Conservation (phyloP, 2,113 vertebrate genomes). For the Dromas ardeola region DNA sequence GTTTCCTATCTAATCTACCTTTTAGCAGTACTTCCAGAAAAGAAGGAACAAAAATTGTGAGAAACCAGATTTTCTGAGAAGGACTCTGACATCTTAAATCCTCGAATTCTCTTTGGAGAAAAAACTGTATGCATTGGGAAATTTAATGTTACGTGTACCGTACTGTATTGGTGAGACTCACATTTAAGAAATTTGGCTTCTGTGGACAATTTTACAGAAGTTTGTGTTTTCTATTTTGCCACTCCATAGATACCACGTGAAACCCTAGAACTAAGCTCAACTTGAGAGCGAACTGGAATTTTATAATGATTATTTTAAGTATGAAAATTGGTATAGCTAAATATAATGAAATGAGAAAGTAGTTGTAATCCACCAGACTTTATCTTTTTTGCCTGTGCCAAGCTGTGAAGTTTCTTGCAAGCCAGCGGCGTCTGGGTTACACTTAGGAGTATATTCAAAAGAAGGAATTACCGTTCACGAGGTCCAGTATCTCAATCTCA, state of each 20-base stretch:
- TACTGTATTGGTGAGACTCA: neutral
- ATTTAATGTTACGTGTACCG: rapidly evolving
- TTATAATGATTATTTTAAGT: neutral
- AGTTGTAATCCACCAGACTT: neutral
- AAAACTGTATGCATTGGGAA: neutral
- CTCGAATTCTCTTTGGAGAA: neutral
- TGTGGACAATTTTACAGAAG: neutral
- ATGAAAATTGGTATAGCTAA: neutral
- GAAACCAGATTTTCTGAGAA: neutral
- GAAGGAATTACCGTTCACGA: neutral
- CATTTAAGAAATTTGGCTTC: neutral
- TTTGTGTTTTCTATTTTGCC: neutral
- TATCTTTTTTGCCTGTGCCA: neutral
- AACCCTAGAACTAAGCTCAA: neutral
- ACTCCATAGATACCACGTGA: too few relatives aligned
- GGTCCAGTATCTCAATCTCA: neutral
- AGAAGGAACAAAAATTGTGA: neutral
- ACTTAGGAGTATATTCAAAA: neutral
- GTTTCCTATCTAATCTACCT: neutral
- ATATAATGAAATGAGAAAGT: neutral
- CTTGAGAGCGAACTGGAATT: neutral
- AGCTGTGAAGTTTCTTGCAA: neutral
- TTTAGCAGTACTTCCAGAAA: neutral
- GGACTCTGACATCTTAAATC: neutral
- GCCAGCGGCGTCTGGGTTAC: neutral